These are phyloP conservation scores for Anorthoa munda DNA, from an alignment of 2,888 invertebrate species.

Conservation along the genomic window DNA sequence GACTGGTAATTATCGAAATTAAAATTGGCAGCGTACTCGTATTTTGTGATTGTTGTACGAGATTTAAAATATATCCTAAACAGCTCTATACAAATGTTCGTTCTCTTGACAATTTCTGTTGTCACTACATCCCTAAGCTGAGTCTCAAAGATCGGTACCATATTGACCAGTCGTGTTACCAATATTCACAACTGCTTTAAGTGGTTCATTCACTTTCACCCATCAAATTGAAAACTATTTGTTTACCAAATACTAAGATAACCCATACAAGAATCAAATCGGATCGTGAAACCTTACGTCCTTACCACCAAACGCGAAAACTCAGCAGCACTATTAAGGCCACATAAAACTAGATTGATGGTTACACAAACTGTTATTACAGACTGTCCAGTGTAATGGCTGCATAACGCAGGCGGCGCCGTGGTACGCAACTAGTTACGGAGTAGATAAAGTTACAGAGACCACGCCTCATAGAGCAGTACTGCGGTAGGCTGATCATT, in stretches of 20 bases:
- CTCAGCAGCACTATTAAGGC: conserved; percentile 46
- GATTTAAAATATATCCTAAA: too few relatives aligned
- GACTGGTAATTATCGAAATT: too few relatives aligned
- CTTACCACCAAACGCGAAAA: conserved; percentile 38
- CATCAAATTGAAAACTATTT: background rate
- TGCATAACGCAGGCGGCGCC: conserved; percentile 54
- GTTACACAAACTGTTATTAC: conserved; percentile 54
- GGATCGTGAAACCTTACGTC: conserved; percentile 21
- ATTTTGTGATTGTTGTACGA: background rate
- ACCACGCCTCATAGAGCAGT: background rate
- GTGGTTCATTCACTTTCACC: background rate
- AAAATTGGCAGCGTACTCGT: too few relatives aligned
- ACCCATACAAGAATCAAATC: background rate
- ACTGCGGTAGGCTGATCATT: background rate
- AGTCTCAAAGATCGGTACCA: background rate
- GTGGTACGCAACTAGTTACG: conserved; percentile 15
- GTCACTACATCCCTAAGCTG: background rate
- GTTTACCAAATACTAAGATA: conserved; percentile 17
- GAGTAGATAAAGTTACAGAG: conserved; percentile 30
- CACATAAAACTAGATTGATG: conserved; percentile 59
- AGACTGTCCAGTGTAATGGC: conserved; percentile 47
- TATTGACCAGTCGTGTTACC: too few relatives aligned
- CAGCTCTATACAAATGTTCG: background rate
- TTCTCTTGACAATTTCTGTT: background rate
- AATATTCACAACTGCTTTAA: conserved; percentile 5